These are phyloP conservation scores for Menidia beryllina DNA, from an alignment of 2,113 vertebrate genomes.

Conservation along the genomic window DNA sequence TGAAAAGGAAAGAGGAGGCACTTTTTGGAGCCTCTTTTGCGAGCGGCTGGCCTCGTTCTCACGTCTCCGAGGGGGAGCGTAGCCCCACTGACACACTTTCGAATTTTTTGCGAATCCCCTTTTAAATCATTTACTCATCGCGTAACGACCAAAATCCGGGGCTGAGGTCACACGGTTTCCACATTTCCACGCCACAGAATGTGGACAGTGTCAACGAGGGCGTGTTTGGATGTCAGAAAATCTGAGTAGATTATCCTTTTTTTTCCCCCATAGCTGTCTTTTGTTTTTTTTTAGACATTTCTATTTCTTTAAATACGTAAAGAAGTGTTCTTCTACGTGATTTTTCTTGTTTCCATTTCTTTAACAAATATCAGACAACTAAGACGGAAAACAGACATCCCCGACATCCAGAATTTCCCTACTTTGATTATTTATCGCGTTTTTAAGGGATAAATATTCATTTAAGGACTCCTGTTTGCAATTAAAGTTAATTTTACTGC, in stretches of 20 bases:
- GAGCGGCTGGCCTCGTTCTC: conserved; percentile 55
- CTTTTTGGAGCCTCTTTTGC: conserved; percentile 29
- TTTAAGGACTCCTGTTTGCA: too few relatives aligned
- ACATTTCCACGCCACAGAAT: conserved; percentile 11
- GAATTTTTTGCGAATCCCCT: conserved; percentile 37
- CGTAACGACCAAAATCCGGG: conserved; percentile 1
- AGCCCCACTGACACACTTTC: conserved; percentile 80
- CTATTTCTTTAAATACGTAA: too few relatives aligned
- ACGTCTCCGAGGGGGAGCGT: conserved; percentile 54
- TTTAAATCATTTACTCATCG: conserved; percentile 28
- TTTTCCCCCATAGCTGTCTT: conserved; percentile 10
- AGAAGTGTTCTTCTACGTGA: too few relatives aligned
- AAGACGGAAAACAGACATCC: not conserved
- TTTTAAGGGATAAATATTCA: too few relatives aligned
- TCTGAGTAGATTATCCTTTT: not conserved
- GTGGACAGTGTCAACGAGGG: not conserved
- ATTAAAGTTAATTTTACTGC: too few relatives aligned
- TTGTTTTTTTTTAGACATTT: conserved; percentile 10
- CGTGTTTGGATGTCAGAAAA: conserved; percentile 1
- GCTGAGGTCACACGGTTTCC: not conserved
- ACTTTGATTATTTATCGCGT: not conserved
- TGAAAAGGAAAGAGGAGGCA: not conserved
- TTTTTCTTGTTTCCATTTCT: too few relatives aligned
- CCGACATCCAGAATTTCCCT: not conserved
- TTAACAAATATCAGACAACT: not conserved